Evolutionary conservation across 2,113 vertebrate species (phyloP).

Genomic region (Oenanthe oenanthe): DNA sequence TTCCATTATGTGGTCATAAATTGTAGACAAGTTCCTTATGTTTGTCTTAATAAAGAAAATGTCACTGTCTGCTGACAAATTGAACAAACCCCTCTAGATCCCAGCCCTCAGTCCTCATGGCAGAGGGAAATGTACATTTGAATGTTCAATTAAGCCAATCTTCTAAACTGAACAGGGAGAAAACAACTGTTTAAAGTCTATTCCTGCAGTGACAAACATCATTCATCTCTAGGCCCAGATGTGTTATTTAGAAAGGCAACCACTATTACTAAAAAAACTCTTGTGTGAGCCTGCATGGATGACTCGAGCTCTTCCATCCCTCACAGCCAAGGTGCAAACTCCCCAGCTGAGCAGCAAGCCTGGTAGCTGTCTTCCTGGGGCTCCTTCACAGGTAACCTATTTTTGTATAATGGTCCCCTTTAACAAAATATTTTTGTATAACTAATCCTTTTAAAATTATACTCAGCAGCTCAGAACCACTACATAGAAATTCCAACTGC

Average conservation of each 20-base stretch:
- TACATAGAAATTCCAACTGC: slow-evolving; percentile 12
- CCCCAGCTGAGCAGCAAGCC: not conserved
- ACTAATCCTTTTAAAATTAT: slow-evolving; percentile 61
- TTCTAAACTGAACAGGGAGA: not conserved
- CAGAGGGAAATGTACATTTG: not conserved
- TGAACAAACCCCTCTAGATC: not conserved
- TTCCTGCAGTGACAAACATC: not conserved
- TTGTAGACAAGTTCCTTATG: not conserved
- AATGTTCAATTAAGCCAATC: not conserved
- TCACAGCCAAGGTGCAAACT: not conserved
- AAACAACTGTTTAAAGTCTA: not conserved
- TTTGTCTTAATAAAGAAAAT: slow-evolving; percentile 21
- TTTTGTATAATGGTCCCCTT: slow-evolving; percentile 6
- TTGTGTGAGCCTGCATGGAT: not conserved
- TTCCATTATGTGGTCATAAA: slow-evolving; percentile 27
- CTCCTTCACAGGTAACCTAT: slow-evolving; percentile 25
- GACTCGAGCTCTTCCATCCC: not conserved
- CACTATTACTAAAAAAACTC: not conserved
- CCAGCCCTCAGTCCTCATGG: not conserved
- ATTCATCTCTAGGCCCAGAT: not conserved
- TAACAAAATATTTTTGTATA: slow-evolving; percentile 58
- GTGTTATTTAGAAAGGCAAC: not conserved
- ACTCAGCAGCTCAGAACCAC: slow-evolving; percentile 26
- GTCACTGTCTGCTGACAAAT: not conserved
- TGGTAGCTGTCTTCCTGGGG: not conserved